A percentile compares a stretch with the other conserved stretches of the same genome.
Evolutionary conservation across 53 echinoderm and acorn worm species (phyloP).

Genomic region (Antedon mediterranea): DNA sequence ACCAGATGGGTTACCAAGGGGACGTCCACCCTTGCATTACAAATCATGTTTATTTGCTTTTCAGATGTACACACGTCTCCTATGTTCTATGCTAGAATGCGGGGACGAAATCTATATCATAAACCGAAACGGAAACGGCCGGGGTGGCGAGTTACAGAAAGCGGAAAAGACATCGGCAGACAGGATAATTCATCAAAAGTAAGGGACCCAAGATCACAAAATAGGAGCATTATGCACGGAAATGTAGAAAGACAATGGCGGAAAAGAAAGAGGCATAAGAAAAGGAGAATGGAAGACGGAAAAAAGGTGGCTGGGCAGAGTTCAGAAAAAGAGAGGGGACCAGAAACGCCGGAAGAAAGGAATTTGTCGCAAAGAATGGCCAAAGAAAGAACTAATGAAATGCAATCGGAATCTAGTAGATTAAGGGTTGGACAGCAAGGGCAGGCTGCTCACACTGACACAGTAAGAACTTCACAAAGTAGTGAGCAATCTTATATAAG

Average conservation of each 20-base stretch:
- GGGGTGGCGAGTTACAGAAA: slow-evolving; percentile 3
- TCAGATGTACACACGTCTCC: neutral
- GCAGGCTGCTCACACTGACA: neutral
- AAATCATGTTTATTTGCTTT: neutral
- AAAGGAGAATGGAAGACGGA: neutral
- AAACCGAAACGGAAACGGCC: slow-evolving; percentile 12
- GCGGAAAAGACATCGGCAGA: neutral
- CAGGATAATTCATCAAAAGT: neutral
- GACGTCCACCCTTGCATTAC: neutral
- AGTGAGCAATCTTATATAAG: neutral
- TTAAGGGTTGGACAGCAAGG: too few relatives aligned
- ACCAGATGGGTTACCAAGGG: neutral
- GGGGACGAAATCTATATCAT: neutral
- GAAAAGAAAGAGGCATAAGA: neutral
- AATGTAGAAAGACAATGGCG: neutral
- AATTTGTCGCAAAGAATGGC: neutral
- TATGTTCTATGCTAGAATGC: neutral
- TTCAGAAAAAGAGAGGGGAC: neutral
- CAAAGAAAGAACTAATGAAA: neutral
- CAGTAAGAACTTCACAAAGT: neutral
- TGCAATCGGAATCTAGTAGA: neutral
- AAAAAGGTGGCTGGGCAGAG: neutral
- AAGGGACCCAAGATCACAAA: neutral
- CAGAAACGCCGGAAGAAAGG: neutral
- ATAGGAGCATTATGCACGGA: neutral